A percentile compares a stretch with the other conserved stretches of the same genome.
Evolutionary conservation across 2,888 invertebrate genomes (phyloP).

Genomic region (Galeopsomyia nigrocyanea): DNA sequence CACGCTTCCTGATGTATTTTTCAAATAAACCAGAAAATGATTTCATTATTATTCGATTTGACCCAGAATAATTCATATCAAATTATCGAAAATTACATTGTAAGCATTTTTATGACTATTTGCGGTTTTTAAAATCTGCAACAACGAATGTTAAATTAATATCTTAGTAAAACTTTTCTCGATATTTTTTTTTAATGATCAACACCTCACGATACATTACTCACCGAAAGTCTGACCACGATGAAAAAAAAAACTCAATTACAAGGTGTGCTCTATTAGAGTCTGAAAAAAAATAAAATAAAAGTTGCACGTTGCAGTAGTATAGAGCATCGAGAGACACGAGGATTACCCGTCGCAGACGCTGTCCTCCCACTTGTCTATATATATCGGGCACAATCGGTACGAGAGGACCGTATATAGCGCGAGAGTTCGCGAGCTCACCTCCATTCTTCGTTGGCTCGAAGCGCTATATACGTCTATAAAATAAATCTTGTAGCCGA

Average conservation of each 20-base stretch:
- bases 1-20: too few species aligned
- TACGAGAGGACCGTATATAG: too few species aligned
- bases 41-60: too few species aligned
- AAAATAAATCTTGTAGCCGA: slow-evolving; percentile 20
- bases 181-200: not conserved
- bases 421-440: not conserved
- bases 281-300: not conserved
- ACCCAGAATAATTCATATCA: too few species aligned
- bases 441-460: slow-evolving; percentile 13
- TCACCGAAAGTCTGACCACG: not conserved
- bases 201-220: not conserved
- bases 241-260: slow-evolving; percentile 8
- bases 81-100: too few species aligned
- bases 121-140: too few species aligned
- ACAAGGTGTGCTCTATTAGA: not conserved
- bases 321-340: not conserved
- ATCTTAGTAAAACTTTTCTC: too few species aligned
- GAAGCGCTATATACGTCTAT: slow-evolving; percentile 5
- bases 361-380: too few species aligned
- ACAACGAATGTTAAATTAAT: too few species aligned
- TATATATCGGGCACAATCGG: too few species aligned
- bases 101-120: too few species aligned
- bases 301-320: slow-evolving; percentile 12
- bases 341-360: not conserved
- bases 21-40: too few species aligned